Percentiles rank a stretch among this genome's conserved stretches.
phyloP scores from a whole-genome alignment of 35 echinoderm and acorn worm species.

The Hemicentrotus pulcherrimus region DNA sequence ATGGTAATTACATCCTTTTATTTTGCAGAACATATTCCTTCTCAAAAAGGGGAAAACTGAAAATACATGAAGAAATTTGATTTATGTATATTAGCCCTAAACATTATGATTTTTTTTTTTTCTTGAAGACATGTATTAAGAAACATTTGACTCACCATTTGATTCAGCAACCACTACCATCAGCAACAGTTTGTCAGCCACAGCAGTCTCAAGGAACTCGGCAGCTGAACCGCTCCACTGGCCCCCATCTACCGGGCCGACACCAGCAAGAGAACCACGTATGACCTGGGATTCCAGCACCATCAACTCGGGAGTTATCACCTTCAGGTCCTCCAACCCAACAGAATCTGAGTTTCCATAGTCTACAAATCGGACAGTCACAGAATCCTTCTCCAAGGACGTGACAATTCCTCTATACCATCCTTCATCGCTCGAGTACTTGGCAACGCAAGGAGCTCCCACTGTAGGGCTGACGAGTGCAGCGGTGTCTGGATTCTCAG shows the following conservation, averaged over 20 bases:
- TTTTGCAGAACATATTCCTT: too few relatives aligned
- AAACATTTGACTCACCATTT: neutral
- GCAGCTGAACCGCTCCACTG: conserved; percentile 57
- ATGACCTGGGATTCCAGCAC: conserved; percentile 38
- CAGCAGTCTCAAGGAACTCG: conserved; percentile 55
- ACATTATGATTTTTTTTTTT: neutral
- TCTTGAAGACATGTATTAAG: neutral
- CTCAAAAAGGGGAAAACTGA: neutral
- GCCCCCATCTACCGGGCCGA: neutral
- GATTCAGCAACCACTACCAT: conserved; percentile 53
- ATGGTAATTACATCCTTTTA: too few relatives aligned
- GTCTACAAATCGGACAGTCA: conserved; percentile 71
- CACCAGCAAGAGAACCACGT: conserved; percentile 47
- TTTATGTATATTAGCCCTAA: neutral
- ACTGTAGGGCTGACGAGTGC: conserved; percentile 47
- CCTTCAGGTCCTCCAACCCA: conserved; percentile 53
- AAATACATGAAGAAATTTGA: neutral
- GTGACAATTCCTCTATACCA: conserved; percentile 81
- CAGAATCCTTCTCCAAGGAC: conserved; percentile 13
- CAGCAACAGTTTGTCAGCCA: conserved; percentile 62
- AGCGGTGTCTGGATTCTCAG: conserved; percentile 13
- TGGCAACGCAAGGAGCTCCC: conserved; percentile 75
- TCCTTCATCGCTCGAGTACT: conserved; percentile 72
- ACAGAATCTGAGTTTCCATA: conserved; percentile 83
- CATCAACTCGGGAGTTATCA: conserved; percentile 47